phyloP scores from a whole-genome alignment of 2,888 invertebrate species.

The Hecatera dysodea region DNA sequence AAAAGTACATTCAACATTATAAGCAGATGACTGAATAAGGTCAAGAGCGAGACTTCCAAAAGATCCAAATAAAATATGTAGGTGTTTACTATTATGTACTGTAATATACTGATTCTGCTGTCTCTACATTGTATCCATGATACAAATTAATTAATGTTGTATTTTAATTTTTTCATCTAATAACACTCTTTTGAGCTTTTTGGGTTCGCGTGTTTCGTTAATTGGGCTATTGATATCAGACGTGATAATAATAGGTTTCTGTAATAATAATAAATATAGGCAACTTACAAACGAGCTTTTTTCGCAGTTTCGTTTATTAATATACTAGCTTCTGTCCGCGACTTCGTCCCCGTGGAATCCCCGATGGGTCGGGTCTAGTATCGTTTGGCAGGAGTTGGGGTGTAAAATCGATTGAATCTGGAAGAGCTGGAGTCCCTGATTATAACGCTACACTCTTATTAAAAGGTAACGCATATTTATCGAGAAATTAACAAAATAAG shows the following conservation, averaged over 20 bases:
- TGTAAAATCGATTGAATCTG: too few species aligned
- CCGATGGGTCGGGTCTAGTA: too few species aligned
- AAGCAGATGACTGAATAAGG: background rate
- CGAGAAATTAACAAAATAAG: too few species aligned
- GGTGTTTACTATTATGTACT: too few species aligned
- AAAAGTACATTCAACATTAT: background rate
- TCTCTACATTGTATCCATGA: constrained; percentile 11
- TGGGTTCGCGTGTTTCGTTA: constrained; percentile 42
- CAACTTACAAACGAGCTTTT: constrained; percentile 15
- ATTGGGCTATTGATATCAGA: constrained; percentile 44
- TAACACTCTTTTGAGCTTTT: constrained; percentile 17
- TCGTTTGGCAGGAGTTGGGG: too few species aligned
- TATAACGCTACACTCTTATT: too few species aligned
- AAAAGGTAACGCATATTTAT: too few species aligned
- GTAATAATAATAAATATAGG: background rate
- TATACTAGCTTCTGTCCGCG: too few species aligned
- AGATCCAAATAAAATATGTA: background rate
- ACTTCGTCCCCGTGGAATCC: too few species aligned
- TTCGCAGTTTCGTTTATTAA: too few species aligned
- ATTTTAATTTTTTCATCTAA: constrained; percentile 24
- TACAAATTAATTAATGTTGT: constrained; percentile 35
- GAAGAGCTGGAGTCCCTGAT: too few species aligned
- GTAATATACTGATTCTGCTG: constrained; percentile 17
- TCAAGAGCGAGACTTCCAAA: background rate
- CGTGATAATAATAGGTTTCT: constrained; percentile 52